Conservation (phyloP, 2,113 vertebrate species). For the Pachycephala philippinensis region DNA sequence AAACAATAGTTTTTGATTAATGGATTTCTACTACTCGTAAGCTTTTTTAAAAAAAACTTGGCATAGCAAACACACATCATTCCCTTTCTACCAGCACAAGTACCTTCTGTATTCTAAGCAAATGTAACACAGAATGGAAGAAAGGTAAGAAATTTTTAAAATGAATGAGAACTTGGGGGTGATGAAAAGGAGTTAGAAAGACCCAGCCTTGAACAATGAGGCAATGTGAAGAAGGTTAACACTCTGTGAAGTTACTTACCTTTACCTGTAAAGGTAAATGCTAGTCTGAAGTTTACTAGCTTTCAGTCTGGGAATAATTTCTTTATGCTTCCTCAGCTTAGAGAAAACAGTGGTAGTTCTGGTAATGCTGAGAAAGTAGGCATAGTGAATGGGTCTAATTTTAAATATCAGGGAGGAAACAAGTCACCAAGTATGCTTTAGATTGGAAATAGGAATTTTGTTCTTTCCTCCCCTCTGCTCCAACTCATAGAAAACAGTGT, state of each 20-base stretch:
- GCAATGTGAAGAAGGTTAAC: background rate
- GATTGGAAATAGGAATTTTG: background rate
- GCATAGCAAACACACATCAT: background rate
- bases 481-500: background rate
- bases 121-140: background rate
- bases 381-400: background rate
- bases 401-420: background rate
- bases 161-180: background rate
- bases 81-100: background rate
- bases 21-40: background rate
- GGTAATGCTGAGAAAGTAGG: background rate
- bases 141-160: background rate
- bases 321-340: background rate
- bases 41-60: background rate
- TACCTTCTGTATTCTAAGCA: background rate
- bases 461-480: background rate
- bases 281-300: background rate
- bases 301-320: background rate
- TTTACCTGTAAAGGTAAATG: conserved; percentile 1
- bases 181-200: background rate
- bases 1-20: background rate
- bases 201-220: background rate
- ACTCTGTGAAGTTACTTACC: conserved; percentile 11
- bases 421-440: background rate
- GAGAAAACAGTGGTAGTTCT: background rate